These are phyloP conservation scores for Julus scanicus DNA, from an alignment of 2,888 invertebrate genomes.

Conservation along the genomic window DNA sequence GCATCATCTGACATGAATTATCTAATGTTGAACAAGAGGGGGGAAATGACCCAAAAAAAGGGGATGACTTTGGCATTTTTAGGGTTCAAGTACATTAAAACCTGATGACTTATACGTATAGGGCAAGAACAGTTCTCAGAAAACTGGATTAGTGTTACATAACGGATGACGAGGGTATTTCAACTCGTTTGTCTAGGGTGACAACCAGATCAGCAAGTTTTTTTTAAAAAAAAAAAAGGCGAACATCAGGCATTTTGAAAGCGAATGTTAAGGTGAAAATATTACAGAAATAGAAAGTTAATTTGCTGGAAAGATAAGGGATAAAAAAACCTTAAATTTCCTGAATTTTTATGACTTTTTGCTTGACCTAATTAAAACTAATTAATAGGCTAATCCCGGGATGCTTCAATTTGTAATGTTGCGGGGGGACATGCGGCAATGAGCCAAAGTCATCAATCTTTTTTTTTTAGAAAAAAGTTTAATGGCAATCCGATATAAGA, in stretches of 20 bases:
- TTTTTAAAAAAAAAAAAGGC: neutral
- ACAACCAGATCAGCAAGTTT: neutral
- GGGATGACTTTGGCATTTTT: slow-evolving; percentile 23
- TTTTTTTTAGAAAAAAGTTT: neutral
- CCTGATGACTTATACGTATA: neutral
- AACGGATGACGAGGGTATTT: neutral
- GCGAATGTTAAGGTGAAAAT: neutral
- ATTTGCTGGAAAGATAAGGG: neutral
- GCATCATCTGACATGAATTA: neutral
- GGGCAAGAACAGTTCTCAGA: neutral
- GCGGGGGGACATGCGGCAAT: neutral
- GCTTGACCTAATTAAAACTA: slow-evolving; percentile 40
- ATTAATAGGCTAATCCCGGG: neutral
- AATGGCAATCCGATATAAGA: neutral
- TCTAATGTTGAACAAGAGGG: neutral
- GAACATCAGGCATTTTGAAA: neutral
- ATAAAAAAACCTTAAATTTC: neutral
- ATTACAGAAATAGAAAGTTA: neutral
- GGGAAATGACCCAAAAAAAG: slow-evolving; percentile 8
- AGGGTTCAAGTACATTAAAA: slow-evolving; percentile 32
- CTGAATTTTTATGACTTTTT: slow-evolving; percentile 19
- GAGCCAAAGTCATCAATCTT: slow-evolving; percentile 34
- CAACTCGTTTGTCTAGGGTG: slow-evolving; percentile 1
- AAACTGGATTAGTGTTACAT: slow-evolving; percentile 45
- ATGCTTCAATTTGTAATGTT: neutral